A percentile compares a stretch with the other conserved stretches of the same genome.
phyloP scores from a whole-genome alignment of 2,797 vertebrate species.

The Knipowitschia caucasica region DNA sequence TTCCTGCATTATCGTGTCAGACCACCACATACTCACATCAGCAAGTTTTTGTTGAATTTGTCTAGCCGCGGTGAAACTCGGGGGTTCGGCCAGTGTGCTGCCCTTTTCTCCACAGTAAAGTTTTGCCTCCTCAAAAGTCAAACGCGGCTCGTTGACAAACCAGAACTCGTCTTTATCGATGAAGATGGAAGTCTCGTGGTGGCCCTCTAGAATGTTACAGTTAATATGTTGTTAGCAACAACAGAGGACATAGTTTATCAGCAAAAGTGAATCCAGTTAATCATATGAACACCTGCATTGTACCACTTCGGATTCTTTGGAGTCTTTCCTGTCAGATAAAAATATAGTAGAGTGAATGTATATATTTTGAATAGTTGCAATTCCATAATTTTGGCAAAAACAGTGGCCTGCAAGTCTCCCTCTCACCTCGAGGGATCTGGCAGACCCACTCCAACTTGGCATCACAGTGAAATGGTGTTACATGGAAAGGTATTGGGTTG shows the following conservation, averaged over 20 bases:
- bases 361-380: not conserved
- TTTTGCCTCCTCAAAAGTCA: conserved; percentile 82
- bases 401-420: not conserved
- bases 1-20: not conserved
- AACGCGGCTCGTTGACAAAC: conserved; percentile 80
- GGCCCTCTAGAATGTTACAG: conserved; percentile 62
- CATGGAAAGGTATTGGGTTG: conserved; percentile 61
- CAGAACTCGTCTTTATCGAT: conserved; percentile 89
- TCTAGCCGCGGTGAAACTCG: conserved; percentile 57
- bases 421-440: conserved; percentile 90
- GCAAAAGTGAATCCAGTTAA: conserved; percentile 1
- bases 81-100: conserved; percentile 81
- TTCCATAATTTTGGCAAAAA: not conserved
- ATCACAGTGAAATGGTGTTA: conserved; percentile 91
- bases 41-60: conserved; percentile 61
- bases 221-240: not conserved
- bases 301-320: conserved; percentile 89
- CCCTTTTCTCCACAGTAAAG: conserved; percentile 80
- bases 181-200: conserved; percentile 80
- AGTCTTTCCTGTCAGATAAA: conserved; percentile 74
- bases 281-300: conserved; percentile 81
- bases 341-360: conserved; percentile 3
- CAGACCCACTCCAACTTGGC: conserved; percentile 91
- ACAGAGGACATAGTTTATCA: not conserved
- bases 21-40: conserved; percentile 52